A percentile compares a stretch with the other conserved stretches of the same genome.
Conservation (phyloP, 2,888 invertebrate genomes). For the Branchipolynoe longqiensis region DNA sequence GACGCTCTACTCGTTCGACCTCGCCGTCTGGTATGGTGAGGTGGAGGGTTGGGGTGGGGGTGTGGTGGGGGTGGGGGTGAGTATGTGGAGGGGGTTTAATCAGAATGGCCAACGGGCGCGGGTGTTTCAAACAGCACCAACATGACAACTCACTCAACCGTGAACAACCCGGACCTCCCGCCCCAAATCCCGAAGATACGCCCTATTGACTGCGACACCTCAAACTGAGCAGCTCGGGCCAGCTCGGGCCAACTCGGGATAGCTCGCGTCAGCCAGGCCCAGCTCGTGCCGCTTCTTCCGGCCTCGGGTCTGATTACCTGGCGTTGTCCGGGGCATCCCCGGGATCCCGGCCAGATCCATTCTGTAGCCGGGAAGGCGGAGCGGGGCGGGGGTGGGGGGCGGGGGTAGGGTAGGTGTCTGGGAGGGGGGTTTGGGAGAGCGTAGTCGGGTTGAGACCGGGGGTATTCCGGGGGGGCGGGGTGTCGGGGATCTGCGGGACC, state of each 20-base stretch:
- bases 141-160: constrained; percentile 17
- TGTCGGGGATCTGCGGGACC: background rate
- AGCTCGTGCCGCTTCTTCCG: background rate
- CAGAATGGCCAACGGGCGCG: background rate
- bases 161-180: background rate
- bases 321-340: constrained; percentile 9
- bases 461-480: constrained; percentile 8
- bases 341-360: background rate
- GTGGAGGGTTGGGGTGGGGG: no score
- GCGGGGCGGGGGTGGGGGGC: background rate
- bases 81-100: constrained; percentile 11
- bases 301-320: constrained; percentile 8
- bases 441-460: no score
- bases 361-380: background rate
- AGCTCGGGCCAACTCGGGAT: background rate
- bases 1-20: no score
- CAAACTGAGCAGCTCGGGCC: constrained; percentile 18
- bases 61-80: no score
- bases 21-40: no score
- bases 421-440: no score
- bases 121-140: background rate
- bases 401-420: background rate
- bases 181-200: background rate
- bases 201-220: constrained; percentile 23
- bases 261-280: no score